phyloP scores from a whole-genome alignment of 2,113 vertebrate species.

The Fregata magnificens region DNA sequence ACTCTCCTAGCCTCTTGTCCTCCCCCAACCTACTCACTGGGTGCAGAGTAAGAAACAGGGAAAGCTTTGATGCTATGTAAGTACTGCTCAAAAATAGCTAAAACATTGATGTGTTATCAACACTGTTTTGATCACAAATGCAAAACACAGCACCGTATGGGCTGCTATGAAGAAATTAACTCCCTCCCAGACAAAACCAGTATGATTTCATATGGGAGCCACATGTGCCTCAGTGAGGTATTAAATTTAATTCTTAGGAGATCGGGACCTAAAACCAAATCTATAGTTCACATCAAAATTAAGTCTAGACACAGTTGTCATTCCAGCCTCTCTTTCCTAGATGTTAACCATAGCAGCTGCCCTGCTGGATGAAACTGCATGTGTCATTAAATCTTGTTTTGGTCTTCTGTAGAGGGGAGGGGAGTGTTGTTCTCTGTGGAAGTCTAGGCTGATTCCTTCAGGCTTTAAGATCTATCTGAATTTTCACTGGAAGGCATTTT shows the following conservation, averaged over 20 bases:
- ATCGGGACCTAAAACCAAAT: neutral
- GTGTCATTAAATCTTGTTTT: neutral
- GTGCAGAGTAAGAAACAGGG: neutral
- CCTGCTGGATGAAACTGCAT: neutral
- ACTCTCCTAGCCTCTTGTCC: neutral
- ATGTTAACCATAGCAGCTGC: neutral
- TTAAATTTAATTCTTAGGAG: neutral
- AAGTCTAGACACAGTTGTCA: neutral
- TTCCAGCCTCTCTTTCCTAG: neutral
- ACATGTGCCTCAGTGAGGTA: neutral
- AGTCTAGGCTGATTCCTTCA: neutral
- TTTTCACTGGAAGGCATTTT: neutral
- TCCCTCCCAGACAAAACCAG: neutral
- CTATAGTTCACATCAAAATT: neutral
- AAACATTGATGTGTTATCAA: neutral
- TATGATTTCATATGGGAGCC: neutral
- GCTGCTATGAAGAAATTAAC: neutral
- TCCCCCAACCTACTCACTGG: neutral
- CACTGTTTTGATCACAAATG: neutral
- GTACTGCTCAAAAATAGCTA: neutral
- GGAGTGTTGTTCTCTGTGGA: neutral
- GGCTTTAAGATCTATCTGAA: neutral
- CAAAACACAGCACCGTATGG: neutral
- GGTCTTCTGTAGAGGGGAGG: neutral
- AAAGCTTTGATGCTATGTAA: neutral